A percentile compares a stretch with the other conserved stretches of the same genome.
Evolutionary conservation across 1,140 invertebrate species (phyloP).

Genomic region (Battus philenor): DNA sequence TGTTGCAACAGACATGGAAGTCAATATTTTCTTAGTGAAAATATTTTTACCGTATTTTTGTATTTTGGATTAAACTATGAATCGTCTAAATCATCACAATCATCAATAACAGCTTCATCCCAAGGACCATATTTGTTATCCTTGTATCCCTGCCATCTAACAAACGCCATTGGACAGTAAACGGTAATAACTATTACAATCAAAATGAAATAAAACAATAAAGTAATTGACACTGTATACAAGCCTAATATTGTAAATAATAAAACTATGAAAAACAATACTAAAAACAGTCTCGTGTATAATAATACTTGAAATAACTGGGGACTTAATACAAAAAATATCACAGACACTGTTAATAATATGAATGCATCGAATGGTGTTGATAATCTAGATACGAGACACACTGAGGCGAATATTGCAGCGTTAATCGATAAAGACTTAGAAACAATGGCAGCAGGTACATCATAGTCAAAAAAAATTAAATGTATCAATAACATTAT

Average conservation of each 20-base stretch:
- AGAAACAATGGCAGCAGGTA: conserved; percentile 86
- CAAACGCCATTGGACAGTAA: conserved; percentile 88
- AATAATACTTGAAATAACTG: conserved; percentile 81
- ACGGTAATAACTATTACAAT: conserved; percentile 81
- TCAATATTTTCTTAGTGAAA: no score
- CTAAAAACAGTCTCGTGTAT: conserved; percentile 51
- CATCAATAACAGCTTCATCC: conserved; percentile 91
- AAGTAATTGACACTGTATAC: conserved; percentile 75
- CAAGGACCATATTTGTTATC: conserved; percentile 97
- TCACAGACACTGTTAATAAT: conserved; percentile 88
- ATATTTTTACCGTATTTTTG: no score
- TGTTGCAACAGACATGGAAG: no score
- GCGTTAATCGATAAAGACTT: conserved; percentile 92
- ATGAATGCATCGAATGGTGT: conserved; percentile 92
- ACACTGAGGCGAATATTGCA: conserved; percentile 94
- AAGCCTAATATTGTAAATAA: conserved; percentile 73
- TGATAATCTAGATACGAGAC: conserved; percentile 92
- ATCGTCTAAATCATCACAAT: conserved; percentile 74
- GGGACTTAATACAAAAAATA: conserved; percentile 93
- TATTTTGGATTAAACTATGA: conserved; percentile 31
- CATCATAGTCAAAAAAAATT: conserved; percentile 94
- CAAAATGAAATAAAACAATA: conserved; percentile 79
- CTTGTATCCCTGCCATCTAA: conserved; percentile 89
- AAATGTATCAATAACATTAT: conserved; percentile 93
- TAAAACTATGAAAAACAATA: conserved; percentile 40